Conservation (phyloP, 2,113 vertebrate genomes). For the Illadopsis cleaveri region DNA sequence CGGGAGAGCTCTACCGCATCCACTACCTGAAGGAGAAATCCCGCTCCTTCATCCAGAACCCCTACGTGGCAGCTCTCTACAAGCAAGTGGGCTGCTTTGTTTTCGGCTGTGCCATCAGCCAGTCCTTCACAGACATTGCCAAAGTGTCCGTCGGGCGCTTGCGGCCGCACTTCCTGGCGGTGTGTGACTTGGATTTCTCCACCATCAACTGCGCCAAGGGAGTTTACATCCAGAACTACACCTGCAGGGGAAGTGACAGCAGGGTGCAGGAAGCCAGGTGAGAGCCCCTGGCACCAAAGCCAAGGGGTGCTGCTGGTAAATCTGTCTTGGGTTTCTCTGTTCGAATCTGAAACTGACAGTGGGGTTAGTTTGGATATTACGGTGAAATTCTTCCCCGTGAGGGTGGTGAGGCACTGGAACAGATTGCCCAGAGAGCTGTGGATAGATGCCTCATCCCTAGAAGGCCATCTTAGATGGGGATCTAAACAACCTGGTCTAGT, state of each 20-base stretch:
- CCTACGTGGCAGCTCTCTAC: conserved; percentile 92
- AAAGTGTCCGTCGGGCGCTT: conserved; percentile 98
- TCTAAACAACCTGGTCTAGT: background rate
- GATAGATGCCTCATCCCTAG: background rate
- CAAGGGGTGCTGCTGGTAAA: background rate
- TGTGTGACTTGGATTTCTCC: conserved; percentile 86
- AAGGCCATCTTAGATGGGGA: too few species aligned
- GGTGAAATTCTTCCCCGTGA: background rate
- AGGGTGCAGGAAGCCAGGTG: conserved; percentile 95
- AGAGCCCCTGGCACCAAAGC: background rate
- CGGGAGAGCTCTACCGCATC: conserved; percentile 94
- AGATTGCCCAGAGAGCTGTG: background rate
- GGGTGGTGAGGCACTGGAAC: background rate
- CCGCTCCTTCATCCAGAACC: conserved; percentile 89
- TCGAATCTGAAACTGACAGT: too few species aligned
- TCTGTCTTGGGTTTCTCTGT: background rate
- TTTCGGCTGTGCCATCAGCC: conserved; percentile 95
- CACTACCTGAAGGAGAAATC: conserved; percentile 90
- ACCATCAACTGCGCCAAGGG: conserved; percentile 87
- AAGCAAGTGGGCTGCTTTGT: conserved; percentile 96
- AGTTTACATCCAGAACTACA: conserved; percentile 88
- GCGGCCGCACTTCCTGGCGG: conserved; percentile 91
- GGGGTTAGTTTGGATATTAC: background rate
- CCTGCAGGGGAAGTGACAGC: conserved; percentile 78
- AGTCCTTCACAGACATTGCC: conserved; percentile 98